phyloP scores from a whole-genome alignment of 1,140 invertebrate genomes.

The Neodiprion pinetum region DNA sequence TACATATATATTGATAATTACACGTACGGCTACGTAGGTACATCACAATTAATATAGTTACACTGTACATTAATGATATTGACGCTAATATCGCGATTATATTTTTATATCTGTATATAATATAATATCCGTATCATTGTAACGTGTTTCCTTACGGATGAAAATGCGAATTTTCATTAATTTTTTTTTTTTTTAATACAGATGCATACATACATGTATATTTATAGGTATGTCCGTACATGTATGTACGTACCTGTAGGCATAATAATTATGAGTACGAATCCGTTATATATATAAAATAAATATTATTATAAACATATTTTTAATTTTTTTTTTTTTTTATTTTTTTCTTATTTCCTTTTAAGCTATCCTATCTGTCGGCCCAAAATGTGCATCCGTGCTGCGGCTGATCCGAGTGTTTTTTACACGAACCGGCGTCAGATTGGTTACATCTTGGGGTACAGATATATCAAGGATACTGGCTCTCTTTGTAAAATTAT shows the following conservation, averaged over 20 bases:
- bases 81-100: slow-evolving; percentile 36
- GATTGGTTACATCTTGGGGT: slow-evolving; percentile 8
- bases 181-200: slow-evolving; percentile 27
- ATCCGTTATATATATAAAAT: slow-evolving; percentile 61
- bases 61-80: slow-evolving; percentile 62
- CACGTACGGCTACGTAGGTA: slow-evolving; percentile 50
- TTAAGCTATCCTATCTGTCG: slow-evolving; percentile 50
- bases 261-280: too few relatives aligned
- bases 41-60: slow-evolving; percentile 63
- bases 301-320: slow-evolving; percentile 60
- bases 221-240: slow-evolving; percentile 43
- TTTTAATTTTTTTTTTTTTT: too few relatives aligned
- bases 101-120: not conserved
- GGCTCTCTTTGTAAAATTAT: slow-evolving; percentile 59
- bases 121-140: slow-evolving; percentile 18
- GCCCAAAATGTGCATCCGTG: slow-evolving; percentile 6
- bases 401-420: not conserved
- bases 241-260: too few relatives aligned
- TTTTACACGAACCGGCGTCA: too few relatives aligned
- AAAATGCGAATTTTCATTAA: not conserved
- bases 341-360: too few relatives aligned
- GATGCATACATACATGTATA: slow-evolving; percentile 34
- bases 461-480: slow-evolving; percentile 48
- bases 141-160: slow-evolving; percentile 4
- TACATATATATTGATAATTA: too few relatives aligned